phyloP scores from a whole-genome alignment of 1,140 invertebrate genomes.

The Camponotus pennsylvanicus region DNA sequence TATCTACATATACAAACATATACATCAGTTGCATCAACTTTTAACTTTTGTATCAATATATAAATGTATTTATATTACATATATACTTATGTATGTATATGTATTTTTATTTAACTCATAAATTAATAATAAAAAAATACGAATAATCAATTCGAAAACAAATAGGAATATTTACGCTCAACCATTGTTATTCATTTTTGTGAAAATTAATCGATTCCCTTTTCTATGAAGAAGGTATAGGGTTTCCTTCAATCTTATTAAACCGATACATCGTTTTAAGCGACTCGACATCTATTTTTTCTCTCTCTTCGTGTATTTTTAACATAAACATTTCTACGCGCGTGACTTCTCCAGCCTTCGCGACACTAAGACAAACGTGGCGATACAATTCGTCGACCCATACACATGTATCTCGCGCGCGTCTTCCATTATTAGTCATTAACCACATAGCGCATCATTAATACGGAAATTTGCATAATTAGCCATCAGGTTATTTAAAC shows the following conservation, averaged over 20 bases:
- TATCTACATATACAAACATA: not conserved
- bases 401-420: not conserved
- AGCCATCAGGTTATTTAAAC: slow-evolving; percentile 56
- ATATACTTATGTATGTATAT: not conserved
- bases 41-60: too few species aligned
- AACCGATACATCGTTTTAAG: not conserved
- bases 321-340: slow-evolving; percentile 12
- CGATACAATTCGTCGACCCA: slow-evolving; percentile 18
- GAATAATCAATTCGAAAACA: not conserved
- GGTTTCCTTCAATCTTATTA: not conserved
- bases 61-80: too few species aligned
- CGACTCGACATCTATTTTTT: not conserved
- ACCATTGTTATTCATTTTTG: not conserved
- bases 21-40: not conserved
- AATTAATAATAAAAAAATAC: not conserved
- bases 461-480: slow-evolving; percentile 55
- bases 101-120: not conserved
- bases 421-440: slow-evolving; percentile 37
- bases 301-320: not conserved
- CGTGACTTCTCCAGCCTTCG: slow-evolving; percentile 19
- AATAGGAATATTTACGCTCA: not conserved
- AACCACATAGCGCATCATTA: slow-evolving; percentile 20
- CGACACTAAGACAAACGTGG: not conserved
- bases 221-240: not conserved
- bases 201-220: not conserved